Evolutionary conservation across 2,797 vertebrate genomes (phyloP).

Genomic region (Girardinus metallicus): DNA sequence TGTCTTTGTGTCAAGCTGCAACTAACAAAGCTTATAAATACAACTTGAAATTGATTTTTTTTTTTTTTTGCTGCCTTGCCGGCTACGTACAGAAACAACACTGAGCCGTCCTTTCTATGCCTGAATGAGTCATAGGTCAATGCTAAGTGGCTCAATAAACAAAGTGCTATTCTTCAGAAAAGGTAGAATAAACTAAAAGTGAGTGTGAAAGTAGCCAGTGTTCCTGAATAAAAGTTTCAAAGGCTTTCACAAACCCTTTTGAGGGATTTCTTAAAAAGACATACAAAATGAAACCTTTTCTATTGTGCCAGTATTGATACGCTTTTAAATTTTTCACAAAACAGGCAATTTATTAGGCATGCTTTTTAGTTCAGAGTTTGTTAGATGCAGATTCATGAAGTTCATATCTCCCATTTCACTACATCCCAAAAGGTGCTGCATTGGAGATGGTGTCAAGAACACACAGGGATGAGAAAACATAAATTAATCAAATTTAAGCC

Average conservation of each 20-base stretch:
- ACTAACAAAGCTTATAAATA: neutral
- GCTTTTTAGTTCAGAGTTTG: neutral
- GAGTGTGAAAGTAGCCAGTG: neutral
- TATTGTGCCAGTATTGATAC: neutral
- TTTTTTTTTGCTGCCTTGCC: neutral
- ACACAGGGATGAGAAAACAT: neutral
- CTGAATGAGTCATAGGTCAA: conserved; percentile 1
- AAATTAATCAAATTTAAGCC: neutral
- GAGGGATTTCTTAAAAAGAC: neutral
- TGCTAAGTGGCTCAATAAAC: neutral
- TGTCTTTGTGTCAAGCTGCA: neutral
- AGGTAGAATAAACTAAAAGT: neutral
- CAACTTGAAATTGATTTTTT: neutral
- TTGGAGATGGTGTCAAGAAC: neutral
- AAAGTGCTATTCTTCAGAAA: neutral
- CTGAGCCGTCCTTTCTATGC: neutral
- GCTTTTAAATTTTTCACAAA: neutral
- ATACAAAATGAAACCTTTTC: neutral
- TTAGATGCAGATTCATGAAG: neutral
- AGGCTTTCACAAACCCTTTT: neutral
- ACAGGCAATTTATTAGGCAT: neutral
- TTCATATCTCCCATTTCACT: neutral
- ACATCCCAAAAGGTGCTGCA: neutral
- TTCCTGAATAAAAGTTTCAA: neutral
- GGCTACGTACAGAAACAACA: neutral